phyloP scores from a whole-genome alignment of 2,113 vertebrate genomes.

The Fulica atra region DNA sequence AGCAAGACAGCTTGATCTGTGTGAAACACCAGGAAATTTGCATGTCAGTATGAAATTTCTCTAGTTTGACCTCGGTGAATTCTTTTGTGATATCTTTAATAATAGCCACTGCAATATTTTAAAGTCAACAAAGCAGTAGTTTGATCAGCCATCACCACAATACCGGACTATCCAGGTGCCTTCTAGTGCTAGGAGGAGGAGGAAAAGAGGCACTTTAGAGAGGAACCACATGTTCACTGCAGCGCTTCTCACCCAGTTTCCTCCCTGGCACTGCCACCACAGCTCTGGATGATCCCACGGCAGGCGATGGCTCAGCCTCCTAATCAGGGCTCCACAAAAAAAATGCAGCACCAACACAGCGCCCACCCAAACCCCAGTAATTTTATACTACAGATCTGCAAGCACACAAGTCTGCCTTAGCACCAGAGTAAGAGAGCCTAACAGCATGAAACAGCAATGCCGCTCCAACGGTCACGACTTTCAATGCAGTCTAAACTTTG shows the following conservation, averaged over 20 bases:
- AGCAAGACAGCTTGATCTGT: not conserved
- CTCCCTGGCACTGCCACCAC: not conserved
- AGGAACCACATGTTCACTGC: rapidly evolving
- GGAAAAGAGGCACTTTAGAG: not conserved
- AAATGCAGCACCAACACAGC: not conserved
- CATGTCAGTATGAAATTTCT: not conserved
- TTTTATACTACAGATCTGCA: not conserved
- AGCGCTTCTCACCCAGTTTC: not conserved
- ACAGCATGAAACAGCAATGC: not conserved
- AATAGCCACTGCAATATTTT: not conserved
- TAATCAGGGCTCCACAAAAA: not conserved
- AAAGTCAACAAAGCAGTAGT: not conserved
- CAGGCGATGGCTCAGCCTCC: not conserved
- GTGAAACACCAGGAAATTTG: not conserved
- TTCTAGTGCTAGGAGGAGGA: not conserved
- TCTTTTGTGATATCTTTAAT: not conserved
- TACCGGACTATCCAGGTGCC: not conserved
- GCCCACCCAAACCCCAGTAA: not conserved
- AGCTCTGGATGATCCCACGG: not conserved
- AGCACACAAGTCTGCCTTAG: not conserved
- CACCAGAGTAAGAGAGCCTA: not conserved
- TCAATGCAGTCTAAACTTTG: not conserved
- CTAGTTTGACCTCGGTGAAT: conserved; percentile 10
- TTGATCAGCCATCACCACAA: not conserved
- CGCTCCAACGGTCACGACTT: not conserved